Percentiles rank a stretch among this genome's conserved stretches.
Conservation (phyloP, 2,888 invertebrate genomes). For the Julus scandinavius region DNA sequence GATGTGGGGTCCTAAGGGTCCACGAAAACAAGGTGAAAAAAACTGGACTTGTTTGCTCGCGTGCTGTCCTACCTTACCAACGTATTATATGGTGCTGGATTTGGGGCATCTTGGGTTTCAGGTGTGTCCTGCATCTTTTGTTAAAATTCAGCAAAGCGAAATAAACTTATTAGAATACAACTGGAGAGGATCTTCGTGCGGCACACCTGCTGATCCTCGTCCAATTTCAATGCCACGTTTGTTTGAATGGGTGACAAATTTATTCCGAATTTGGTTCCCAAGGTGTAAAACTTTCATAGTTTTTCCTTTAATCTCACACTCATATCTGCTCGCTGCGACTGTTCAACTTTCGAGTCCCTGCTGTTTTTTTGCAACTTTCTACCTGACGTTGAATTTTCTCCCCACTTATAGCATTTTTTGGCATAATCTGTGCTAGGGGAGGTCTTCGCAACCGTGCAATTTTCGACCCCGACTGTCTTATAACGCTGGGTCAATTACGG, state of each 20-base stretch:
- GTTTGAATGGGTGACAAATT: neutral
- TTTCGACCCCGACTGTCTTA: slow-evolving; percentile 7
- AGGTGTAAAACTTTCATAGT: neutral
- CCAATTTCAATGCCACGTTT: neutral
- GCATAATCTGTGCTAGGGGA: neutral
- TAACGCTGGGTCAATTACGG: neutral
- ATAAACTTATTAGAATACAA: slow-evolving; percentile 8
- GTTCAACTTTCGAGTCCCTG: neutral
- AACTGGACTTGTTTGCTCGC: slow-evolving; percentile 5
- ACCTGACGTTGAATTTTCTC: neutral
- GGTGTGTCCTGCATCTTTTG: neutral
- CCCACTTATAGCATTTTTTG: neutral
- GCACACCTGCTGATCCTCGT: neutral
- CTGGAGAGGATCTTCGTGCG: slow-evolving; percentile 23
- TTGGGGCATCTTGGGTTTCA: neutral
- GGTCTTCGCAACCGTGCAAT: neutral
- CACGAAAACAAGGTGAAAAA: neutral
- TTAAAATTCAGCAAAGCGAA: neutral
- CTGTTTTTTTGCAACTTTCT: neutral
- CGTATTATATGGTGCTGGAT: neutral
- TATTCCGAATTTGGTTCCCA: slow-evolving; percentile 11
- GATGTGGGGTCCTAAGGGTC: slow-evolving; percentile 5
- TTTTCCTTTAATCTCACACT: neutral
- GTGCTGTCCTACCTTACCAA: neutral
- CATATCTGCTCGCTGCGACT: neutral